These are phyloP conservation scores for Cyanoramphus novaezelandiae DNA, from an alignment of 2,113 vertebrate species.

Conservation along the genomic window DNA sequence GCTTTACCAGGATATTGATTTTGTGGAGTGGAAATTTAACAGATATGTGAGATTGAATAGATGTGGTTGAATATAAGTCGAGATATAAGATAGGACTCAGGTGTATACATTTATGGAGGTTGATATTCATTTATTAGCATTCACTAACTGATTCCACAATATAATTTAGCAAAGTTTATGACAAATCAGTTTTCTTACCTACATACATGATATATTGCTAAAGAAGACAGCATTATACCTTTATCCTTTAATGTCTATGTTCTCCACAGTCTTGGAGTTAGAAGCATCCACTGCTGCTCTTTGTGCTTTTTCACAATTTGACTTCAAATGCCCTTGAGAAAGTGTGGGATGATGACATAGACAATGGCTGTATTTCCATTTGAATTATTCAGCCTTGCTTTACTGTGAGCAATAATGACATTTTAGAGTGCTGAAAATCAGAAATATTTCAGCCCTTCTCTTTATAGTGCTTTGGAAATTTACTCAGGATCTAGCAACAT, in stretches of 20 bases:
- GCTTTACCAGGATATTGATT: background rate
- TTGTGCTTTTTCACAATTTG: background rate
- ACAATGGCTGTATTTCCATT: background rate
- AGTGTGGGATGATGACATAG: background rate
- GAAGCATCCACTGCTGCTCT: background rate
- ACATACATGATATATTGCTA: background rate
- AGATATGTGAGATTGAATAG: background rate
- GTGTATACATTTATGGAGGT: background rate
- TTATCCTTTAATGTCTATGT: background rate
- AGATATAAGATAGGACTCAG: background rate
- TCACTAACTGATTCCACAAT: conserved; percentile 1
- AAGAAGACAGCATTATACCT: background rate
- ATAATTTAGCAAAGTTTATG: background rate
- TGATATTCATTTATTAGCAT: conserved; percentile 1
- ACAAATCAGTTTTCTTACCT: conserved; percentile 6
- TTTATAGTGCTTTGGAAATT: background rate
- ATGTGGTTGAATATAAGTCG: background rate
- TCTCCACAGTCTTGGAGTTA: background rate
- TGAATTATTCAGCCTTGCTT: background rate
- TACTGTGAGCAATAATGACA: background rate
- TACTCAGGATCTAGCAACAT: background rate
- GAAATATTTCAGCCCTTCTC: background rate
- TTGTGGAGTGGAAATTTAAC: conserved; percentile 14
- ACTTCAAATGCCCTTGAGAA: background rate
- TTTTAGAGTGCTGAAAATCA: background rate